These are phyloP conservation scores for Brachionus koreanus DNA, from an alignment of 1,140 invertebrate species.

Conservation along the genomic window DNA sequence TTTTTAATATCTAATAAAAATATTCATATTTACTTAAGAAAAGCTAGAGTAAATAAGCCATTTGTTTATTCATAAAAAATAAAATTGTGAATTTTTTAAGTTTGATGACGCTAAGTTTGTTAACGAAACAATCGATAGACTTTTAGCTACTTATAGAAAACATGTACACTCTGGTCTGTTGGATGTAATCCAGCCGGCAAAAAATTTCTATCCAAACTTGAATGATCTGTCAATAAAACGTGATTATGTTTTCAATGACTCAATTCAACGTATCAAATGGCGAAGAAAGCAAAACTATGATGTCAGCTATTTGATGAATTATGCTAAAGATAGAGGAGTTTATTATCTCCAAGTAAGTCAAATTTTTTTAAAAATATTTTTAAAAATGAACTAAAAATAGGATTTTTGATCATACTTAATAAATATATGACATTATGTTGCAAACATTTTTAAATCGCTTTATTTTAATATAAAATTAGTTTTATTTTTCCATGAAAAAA, in stretches of 20 bases:
- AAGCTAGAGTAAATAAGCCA: no score
- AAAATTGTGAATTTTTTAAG: no score
- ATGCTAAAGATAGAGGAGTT: constrained; percentile 68
- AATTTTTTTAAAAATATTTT: neutral
- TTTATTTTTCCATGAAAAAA: no score
- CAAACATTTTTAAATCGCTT: constrained; percentile 46
- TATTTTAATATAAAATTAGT: no score
- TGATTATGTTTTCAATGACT: constrained; percentile 76
- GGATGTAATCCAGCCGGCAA: constrained; percentile 79
- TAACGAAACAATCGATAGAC: constrained; percentile 59
- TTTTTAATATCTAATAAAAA: no score
- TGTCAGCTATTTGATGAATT: constrained; percentile 92
- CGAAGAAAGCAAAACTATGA: constrained; percentile 93
- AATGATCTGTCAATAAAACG: constrained; percentile 50
- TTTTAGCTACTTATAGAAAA: constrained; percentile 69
- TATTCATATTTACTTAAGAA: no score
- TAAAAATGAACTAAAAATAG: neutral
- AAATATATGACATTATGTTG: no score
- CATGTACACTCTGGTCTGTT: constrained; percentile 75
- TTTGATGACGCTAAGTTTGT: constrained; percentile 56
- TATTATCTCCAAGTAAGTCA: constrained; percentile 60
- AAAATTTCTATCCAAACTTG: constrained; percentile 74
- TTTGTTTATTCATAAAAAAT: no score
- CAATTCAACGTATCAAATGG: constrained; percentile 80
- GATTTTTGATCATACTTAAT: no score